Percentiles rank a stretch among this genome's conserved stretches.
Conservation (phyloP, 2,888 invertebrate species). For the Stenodera caucasica region DNA sequence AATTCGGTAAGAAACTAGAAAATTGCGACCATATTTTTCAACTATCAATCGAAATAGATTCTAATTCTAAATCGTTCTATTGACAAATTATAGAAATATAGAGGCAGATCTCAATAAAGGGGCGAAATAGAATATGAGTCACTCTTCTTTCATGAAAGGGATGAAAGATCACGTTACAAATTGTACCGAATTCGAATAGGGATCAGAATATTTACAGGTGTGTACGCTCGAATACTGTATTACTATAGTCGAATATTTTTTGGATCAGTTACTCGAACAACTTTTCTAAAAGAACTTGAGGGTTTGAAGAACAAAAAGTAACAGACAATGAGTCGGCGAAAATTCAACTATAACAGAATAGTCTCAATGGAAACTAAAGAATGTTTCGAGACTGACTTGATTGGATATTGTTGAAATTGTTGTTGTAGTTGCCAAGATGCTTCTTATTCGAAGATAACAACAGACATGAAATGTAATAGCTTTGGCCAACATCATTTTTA, state of each 20-base stretch:
- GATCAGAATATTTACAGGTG: constrained; percentile 1
- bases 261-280: neutral
- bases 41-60: no score
- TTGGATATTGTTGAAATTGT: constrained; percentile 25
- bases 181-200: neutral
- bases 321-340: constrained; percentile 39
- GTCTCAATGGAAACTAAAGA: constrained; percentile 34
- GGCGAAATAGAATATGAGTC: neutral
- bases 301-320: constrained; percentile 30
- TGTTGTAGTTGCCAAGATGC: neutral
- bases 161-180: neutral
- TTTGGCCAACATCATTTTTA: constrained; percentile 7
- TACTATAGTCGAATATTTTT: neutral
- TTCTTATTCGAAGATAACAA: neutral
- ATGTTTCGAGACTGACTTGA: constrained; percentile 37
- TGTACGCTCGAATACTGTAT: neutral
- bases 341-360: constrained; percentile 35
- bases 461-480: constrained; percentile 18
- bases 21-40: neutral
- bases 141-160: neutral
- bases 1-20: neutral
- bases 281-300: no score
- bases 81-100: constrained; percentile 1
- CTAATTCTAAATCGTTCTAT: no score
- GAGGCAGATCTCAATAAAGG: neutral